Conservation (phyloP, 2,797 vertebrate genomes). For the Dryobates pubescens region DNA sequence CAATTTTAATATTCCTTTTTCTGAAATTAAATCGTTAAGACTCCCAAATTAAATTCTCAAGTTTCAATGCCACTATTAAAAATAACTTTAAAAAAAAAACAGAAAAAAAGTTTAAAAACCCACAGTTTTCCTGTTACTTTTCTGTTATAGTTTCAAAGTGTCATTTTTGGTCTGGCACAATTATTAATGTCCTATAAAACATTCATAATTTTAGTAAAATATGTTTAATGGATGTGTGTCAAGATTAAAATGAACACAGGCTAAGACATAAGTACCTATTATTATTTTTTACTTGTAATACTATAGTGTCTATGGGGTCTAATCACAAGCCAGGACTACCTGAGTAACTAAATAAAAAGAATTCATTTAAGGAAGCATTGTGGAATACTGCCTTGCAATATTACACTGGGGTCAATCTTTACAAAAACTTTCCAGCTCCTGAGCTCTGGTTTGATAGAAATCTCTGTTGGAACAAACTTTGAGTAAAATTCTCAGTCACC, state of each 20-base stretch:
- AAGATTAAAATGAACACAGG: neutral
- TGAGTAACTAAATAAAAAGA: neutral
- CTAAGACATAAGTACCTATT: neutral
- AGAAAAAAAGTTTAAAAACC: too few relatives aligned
- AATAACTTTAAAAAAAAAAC: too few relatives aligned
- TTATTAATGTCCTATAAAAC: neutral
- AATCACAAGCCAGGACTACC: neutral
- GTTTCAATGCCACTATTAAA: neutral
- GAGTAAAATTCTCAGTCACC: neutral
- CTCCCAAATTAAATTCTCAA: neutral
- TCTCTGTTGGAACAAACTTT: neutral
- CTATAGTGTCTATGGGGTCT: neutral
- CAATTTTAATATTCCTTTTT: constrained; percentile 3
- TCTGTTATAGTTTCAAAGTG: neutral
- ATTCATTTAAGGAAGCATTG: neutral
- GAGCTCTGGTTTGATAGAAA: neutral
- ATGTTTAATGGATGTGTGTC: neutral
- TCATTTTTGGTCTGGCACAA: neutral
- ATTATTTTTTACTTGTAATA: neutral
- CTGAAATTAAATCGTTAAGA: neutral
- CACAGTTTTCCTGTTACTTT: neutral
- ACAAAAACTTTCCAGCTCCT: neutral
- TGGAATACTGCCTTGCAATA: neutral
- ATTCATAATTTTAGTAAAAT: neutral
- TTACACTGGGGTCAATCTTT: neutral